Conservation (phyloP, 2,797 vertebrate genomes). For the Chaunax sp. region DNA sequence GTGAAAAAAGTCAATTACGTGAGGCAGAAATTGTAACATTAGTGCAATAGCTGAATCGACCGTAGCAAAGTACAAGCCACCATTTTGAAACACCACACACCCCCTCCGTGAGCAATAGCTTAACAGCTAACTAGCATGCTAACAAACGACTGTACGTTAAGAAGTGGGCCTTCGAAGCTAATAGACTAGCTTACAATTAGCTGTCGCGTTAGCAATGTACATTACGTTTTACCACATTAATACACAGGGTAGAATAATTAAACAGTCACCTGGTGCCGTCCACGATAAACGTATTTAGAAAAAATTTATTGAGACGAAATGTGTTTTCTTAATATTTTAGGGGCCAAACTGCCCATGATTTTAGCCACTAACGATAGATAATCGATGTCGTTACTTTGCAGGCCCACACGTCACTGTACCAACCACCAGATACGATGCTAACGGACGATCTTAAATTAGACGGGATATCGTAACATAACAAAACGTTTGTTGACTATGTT, state of each 20-base stretch:
- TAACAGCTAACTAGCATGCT: constrained; percentile 72
- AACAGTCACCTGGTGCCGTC: not conserved
- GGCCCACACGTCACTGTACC: constrained; percentile 45
- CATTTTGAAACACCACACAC: constrained; percentile 87
- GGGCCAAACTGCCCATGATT: not conserved
- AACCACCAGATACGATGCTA: constrained; percentile 64
- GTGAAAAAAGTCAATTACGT: not conserved
- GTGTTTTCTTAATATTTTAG: not conserved
- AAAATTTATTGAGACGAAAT: too few relatives aligned
- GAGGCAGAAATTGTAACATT: constrained; percentile 15
- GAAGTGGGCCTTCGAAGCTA: constrained; percentile 44
- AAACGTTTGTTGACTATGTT: not conserved
- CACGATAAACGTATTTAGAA: rapidly evolving
- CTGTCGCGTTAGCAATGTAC: constrained; percentile 16
- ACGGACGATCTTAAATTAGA: constrained; percentile 6
- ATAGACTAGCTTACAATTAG: constrained; percentile 44
- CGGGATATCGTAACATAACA: constrained; percentile 8
- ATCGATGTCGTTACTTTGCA: constrained; percentile 8
- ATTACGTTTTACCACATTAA: constrained; percentile 4
- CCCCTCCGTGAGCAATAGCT: constrained; percentile 72
- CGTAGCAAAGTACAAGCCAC: constrained; percentile 82
- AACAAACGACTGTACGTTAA: constrained; percentile 40
- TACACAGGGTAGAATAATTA: not conserved
- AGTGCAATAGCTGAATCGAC: constrained; percentile 50
- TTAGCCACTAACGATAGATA: not conserved